Evolutionary conservation across 2,113 vertebrate genomes (phyloP), one percentile per base, ranked within the genome.

Genomic region (Mustelus asterias): DNA sequence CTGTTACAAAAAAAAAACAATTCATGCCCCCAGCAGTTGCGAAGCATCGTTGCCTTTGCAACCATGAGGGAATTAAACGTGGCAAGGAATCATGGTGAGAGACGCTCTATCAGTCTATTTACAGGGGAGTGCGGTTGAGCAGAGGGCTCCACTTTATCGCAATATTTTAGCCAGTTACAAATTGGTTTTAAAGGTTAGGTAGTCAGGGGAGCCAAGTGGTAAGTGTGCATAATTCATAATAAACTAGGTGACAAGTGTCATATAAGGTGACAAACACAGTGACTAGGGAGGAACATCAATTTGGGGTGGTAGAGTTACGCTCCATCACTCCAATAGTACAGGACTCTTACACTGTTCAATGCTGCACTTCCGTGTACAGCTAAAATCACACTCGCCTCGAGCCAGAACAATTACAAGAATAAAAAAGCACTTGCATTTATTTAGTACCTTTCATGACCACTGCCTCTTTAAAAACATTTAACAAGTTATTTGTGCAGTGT

Each of bases 141-240:
- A 94, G 69, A 69, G 20, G 69, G 67, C 54, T 95, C 26, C 89
- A 95, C 70, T 72, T 95, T 14, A 95, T 95, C 72, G 67, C 44
- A 72, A 8, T 72, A 16, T 48, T 95, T 95, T 33, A 29, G 41
- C 94, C 14, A 70, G 65, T 72, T 95, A 72, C 94, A 95, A 54
- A 95, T 95, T 41, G 24, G 67, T 33, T 95, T 70, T 72, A 72
- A 41, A 54, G 69, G 24, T 72, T 29, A 72, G 3, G n/a, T 6
- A 95, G 26, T 6, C 41, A 95, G 26, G 41, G 69, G 22, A 72
- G 41, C 63, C 67, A 94, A 94, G 63, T 94, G n/a, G 65, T 69
- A 94, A 41, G 33, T 93, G 89, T 93, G 1, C 16, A 93, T 93
- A 22, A 93, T 93, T 93, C 89, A 93, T 44, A 83, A 41, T 44